These are phyloP conservation scores for Agriopis marginaria DNA, from an alignment of 2,888 invertebrate genomes.

Conservation along the genomic window DNA sequence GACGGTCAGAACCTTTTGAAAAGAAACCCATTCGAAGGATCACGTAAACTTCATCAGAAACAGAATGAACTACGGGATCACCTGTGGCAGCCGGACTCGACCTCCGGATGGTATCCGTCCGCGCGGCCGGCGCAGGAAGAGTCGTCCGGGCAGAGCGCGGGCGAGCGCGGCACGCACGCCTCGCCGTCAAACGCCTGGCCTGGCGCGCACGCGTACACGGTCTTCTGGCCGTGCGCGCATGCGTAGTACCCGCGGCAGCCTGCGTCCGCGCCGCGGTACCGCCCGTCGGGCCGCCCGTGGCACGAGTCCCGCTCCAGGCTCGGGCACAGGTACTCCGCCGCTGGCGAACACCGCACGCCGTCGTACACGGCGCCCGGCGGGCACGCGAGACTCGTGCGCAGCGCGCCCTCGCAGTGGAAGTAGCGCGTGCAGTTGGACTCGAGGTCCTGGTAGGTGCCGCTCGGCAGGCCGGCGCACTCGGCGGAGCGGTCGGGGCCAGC, in stretches of 20 bases:
- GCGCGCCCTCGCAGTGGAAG: constrained; percentile 78
- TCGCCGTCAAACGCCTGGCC: constrained; percentile 86
- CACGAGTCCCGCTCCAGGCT: constrained; percentile 82
- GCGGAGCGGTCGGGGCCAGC: constrained; percentile 73
- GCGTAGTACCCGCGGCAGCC: constrained; percentile 87
- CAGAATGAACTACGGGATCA: constrained; percentile 41
- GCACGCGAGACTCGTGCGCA: constrained; percentile 75
- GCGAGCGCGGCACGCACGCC: constrained; percentile 74
- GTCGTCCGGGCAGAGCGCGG: constrained; percentile 72
- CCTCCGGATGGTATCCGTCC: constrained; percentile 86
- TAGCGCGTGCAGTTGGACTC: constrained; percentile 83
- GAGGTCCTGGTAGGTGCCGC: constrained; percentile 85
- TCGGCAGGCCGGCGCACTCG: constrained; percentile 79
- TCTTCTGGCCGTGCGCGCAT: constrained; percentile 84
- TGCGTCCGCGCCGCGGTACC: constrained; percentile 79
- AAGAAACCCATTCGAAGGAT: neutral
- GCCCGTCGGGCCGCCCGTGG: constrained; percentile 82
- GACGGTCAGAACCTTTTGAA: neutral
- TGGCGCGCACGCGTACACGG: constrained; percentile 85
- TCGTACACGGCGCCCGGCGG: constrained; percentile 74
- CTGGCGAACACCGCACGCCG: constrained; percentile 74
- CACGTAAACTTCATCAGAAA: neutral
- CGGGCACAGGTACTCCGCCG: constrained; percentile 74
- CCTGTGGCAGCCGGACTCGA: constrained; percentile 83
- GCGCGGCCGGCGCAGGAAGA: constrained; percentile 79